A percentile compares a stretch with the other conserved stretches of the same genome.
Evolutionary conservation across 2,113 vertebrate species (phyloP).

Genomic region (Notothenia rossii): DNA sequence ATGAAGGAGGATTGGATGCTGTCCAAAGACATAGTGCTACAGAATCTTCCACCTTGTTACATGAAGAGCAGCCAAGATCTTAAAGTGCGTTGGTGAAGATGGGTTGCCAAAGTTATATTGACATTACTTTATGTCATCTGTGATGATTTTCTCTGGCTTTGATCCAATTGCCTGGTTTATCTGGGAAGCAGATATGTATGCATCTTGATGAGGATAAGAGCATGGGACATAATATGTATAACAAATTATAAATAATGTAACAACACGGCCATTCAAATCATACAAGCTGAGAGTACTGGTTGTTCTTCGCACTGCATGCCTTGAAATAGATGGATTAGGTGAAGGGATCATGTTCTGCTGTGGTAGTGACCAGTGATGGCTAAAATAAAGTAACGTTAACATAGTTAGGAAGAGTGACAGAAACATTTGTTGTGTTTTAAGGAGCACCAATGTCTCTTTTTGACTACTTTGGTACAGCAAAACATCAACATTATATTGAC

Average conservation of each 20-base stretch:
- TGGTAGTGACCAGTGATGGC: neutral
- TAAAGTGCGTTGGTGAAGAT: neutral
- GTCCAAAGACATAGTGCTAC: constrained; percentile 31
- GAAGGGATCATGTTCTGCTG: constrained; percentile 30
- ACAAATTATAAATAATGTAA: neutral
- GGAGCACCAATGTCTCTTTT: neutral
- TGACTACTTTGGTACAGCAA: neutral
- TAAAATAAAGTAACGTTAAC: constrained; percentile 46
- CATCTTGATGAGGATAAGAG: neutral
- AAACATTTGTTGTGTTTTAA: constrained; percentile 1
- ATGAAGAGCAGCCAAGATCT: constrained; percentile 8
- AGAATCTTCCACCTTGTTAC: constrained; percentile 18
- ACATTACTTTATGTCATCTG: constrained; percentile 1
- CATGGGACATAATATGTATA: neutral
- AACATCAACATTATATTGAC: neutral
- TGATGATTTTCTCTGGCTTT: neutral
- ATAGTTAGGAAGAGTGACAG: constrained; percentile 21
- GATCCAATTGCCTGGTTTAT: neutral
- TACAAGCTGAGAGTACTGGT: neutral
- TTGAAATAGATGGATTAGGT: constrained; percentile 23
- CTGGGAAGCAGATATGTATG: neutral
- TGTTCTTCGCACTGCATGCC: neutral
- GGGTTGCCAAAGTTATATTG: neutral
- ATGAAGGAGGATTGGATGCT: constrained; percentile 17
- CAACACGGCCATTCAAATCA: neutral